Evolutionary conservation across 2,113 vertebrate genomes (phyloP).

Genomic region (Hassar affinis): DNA sequence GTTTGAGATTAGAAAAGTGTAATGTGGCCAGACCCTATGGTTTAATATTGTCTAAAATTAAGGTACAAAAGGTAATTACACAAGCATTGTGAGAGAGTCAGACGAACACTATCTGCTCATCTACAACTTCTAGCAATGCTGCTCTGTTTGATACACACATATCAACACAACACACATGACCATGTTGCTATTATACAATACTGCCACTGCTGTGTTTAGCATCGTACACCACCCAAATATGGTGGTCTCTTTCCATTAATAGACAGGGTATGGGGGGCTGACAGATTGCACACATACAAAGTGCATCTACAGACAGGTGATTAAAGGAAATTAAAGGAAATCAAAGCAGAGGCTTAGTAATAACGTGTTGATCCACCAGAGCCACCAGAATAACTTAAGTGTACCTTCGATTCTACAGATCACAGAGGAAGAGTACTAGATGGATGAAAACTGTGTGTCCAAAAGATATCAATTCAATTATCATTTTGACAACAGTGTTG

Average conservation of each 20-base stretch:
- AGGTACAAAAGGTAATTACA: background rate
- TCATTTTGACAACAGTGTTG: background rate
- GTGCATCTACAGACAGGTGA: background rate
- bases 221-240: background rate
- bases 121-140: background rate
- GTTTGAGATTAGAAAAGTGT: background rate
- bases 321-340: background rate
- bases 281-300: background rate
- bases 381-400: background rate
- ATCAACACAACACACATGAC: background rate
- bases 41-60: too few relatives aligned
- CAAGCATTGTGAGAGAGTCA: background rate
- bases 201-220: background rate
- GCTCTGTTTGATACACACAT: background rate
- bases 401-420: too few relatives aligned
- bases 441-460: background rate
- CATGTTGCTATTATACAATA: background rate
- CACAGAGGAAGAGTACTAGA: background rate
- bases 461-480: background rate
- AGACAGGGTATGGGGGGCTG: background rate
- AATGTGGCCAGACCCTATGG: background rate
- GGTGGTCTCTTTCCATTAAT: background rate
- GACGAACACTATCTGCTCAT: background rate
- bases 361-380: background rate
- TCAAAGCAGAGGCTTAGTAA: background rate